These are phyloP conservation scores for Nemurella pictetii DNA, from an alignment of 2,888 invertebrate species.

Conservation along the genomic window DNA sequence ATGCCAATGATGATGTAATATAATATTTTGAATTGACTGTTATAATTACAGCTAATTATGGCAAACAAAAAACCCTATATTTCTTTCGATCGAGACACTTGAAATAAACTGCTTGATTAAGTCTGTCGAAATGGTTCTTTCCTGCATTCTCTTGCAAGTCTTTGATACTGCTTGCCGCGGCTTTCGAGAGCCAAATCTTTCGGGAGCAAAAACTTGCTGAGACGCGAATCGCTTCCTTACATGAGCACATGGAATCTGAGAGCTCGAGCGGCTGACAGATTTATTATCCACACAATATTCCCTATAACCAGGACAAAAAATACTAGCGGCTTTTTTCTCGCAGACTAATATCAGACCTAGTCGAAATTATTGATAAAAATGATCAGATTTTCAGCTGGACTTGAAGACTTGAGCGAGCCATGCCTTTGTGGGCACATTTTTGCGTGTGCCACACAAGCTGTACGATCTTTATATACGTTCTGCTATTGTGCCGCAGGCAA, in stretches of 20 bases:
- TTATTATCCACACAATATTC: slow-evolving; percentile 37
- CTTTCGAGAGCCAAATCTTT: slow-evolving; percentile 23
- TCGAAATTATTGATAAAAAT: slow-evolving; percentile 22
- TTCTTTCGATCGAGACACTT: slow-evolving; percentile 26
- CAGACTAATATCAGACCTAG: not conserved
- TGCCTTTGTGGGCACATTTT: too few species aligned
- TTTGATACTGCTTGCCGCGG: slow-evolving; percentile 17
- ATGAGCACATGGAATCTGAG: slow-evolving; percentile 19
- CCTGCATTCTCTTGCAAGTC: slow-evolving; percentile 22
- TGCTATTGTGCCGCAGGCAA: too few species aligned
- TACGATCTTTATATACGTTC: too few species aligned
- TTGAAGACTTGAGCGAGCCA: not conserved
- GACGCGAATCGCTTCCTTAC: slow-evolving; percentile 15
- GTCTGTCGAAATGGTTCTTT: slow-evolving; percentile 22
- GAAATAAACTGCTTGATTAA: slow-evolving; percentile 27
- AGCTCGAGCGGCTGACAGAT: slow-evolving; percentile 34
- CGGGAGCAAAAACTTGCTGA: slow-evolving; percentile 18
- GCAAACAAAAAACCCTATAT: not conserved
- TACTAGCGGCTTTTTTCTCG: not conserved
- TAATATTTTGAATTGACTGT: slow-evolving; percentile 19
- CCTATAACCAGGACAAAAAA: slow-evolving; percentile 26
- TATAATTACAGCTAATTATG: slow-evolving; percentile 25
- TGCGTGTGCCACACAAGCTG: too few species aligned
- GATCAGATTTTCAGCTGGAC: not conserved
- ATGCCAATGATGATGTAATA: slow-evolving; percentile 6